Evolutionary conservation across 2,113 vertebrate species (phyloP).

Genomic region (Pelecanoides urinatrix): DNA sequence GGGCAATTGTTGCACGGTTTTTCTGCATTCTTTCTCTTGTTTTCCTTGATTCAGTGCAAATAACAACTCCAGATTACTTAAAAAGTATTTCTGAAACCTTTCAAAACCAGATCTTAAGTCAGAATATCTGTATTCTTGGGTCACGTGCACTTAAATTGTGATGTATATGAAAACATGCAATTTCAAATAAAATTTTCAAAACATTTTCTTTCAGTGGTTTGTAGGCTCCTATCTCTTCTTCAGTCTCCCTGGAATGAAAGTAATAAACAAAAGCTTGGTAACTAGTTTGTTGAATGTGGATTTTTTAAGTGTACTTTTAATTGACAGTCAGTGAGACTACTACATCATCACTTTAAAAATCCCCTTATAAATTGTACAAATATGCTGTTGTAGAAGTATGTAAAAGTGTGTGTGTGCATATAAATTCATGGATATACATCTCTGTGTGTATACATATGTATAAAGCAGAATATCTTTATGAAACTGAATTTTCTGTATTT

Average conservation of each 20-base stretch:
- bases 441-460: not conserved
- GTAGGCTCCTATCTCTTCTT: not conserved
- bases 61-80: not conserved
- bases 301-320: not conserved
- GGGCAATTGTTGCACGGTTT: not conserved
- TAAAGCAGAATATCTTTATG: not conserved
- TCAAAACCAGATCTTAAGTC: not conserved
- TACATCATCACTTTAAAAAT: not conserved
- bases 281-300: not conserved
- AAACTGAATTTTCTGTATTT: not conserved
- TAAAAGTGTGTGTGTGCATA: not conserved
- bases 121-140: not conserved
- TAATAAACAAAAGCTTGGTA: not conserved
- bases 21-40: not conserved
- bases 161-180: not conserved
- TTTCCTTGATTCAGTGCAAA: not conserved
- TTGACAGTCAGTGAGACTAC: not conserved
- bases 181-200: not conserved
- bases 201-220: not conserved
- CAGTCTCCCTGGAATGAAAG: not conserved
- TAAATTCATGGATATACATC: not conserved
- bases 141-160: not conserved
- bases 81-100: not conserved
- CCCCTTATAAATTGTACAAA: not conserved
- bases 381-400: not conserved